Base-by-base conservation (phyloP, 2,113 vertebrate genomes). In the Peromyscus leucopus region DNA sequence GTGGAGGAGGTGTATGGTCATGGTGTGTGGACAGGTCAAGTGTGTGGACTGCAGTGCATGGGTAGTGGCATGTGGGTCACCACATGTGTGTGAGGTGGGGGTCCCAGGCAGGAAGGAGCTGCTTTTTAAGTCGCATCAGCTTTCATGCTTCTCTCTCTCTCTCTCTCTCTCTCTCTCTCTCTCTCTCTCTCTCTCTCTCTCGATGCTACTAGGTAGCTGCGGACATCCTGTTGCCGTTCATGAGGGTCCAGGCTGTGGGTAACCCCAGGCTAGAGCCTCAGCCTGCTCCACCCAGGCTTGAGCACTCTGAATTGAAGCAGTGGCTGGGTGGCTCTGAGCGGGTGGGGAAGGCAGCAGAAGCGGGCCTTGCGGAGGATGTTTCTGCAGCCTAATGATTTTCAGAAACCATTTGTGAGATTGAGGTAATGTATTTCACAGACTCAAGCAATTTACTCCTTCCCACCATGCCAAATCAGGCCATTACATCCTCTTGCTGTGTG, bases 391-490 rank as follows among this genome's bases (percentile, higher is more conserved):
- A 72, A 80, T 96, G 96, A 96, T 95, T 96, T 95, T 97, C 92
- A 88, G 76, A 97, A 96, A 51, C 95, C 96, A 90, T 96, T 96
- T 98, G 88, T 0, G 16, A 97, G 96, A 96, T 96, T 90, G 92
- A 98, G 85, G 95, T 94, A 94, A 97, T 96, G 95, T 96, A 72
- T 97, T 97, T 97, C 75, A 28, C 88, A 94, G 95, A 87, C 67
- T 48, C 65, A 11, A 72, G 94, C 97, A 94, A 63, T 97, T 97
- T 90, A 5, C 82, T 95, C 75, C 95, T 96, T 92, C 97, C 95
- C 67, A 92, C 95, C 5, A 33, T 26, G 96, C 97, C 55, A 95
- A 95, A 78, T 89, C 91, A 86, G 97, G 85, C 94, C 85, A 86
- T 91, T 96, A 69, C 78, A 24, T 85, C 85, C 75, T 63, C 97